phyloP scores from a whole-genome alignment of 2,797 vertebrate genomes.

The Leucoraja ocellata region DNA sequence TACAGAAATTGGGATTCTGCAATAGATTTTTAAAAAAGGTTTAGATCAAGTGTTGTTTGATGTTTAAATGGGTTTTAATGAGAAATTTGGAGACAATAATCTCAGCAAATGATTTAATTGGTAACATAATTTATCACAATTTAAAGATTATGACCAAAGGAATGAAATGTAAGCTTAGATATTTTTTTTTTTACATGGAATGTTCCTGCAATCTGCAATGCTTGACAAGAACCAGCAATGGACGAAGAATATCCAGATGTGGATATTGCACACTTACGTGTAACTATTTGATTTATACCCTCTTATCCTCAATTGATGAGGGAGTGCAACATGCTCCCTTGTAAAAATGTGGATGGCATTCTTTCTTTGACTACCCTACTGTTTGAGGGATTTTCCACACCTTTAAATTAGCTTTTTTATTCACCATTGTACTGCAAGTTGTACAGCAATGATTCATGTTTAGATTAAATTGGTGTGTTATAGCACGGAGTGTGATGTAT shows the following conservation, averaged over 20 bases:
- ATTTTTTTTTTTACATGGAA: background rate
- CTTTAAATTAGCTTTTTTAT: too few species aligned
- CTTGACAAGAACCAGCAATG: background rate
- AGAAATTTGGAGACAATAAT: background rate
- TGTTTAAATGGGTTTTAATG: background rate
- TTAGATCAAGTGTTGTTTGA: background rate
- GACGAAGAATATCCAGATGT: background rate
- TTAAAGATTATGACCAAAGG: background rate
- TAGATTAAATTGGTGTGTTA: conserved; percentile 4
- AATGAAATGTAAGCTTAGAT: background rate
- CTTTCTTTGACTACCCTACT: background rate
- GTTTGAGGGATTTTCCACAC: background rate
- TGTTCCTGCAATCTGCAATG: background rate
- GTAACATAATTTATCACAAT: background rate
- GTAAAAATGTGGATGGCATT: background rate
- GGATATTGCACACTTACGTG: background rate
- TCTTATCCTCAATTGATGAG: background rate
- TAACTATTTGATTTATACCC: background rate
- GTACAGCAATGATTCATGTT: background rate
- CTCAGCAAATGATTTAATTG: background rate
- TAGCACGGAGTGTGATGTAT: background rate
- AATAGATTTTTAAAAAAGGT: background rate
- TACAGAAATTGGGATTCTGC: background rate
- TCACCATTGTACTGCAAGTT: background rate
- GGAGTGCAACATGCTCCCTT: background rate